Conservation (phyloP, 2,113 vertebrate genomes). For the Apaloderma vittatum region DNA sequence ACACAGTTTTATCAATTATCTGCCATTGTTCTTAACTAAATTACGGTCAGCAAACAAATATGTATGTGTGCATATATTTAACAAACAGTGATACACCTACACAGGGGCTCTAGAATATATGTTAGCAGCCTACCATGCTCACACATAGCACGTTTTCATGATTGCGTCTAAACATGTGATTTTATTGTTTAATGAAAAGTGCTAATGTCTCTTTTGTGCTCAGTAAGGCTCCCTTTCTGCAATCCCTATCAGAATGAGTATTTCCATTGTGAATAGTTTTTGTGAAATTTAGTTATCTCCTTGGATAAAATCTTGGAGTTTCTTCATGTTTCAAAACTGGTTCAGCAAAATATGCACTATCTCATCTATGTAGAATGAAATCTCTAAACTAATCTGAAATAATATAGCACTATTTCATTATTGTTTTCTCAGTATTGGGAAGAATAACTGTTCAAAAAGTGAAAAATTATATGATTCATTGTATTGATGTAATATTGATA, state of each 20-base stretch:
- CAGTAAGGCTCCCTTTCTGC: not conserved
- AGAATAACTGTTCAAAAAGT: not conserved
- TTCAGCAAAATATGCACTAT: not conserved
- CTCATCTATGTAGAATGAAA: not conserved
- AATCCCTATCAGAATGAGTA: not conserved
- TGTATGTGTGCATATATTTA: not conserved
- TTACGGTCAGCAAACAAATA: not conserved
- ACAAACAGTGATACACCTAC: not conserved
- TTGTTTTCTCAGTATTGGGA: not conserved
- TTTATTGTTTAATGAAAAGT: conserved; percentile 1
- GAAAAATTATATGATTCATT: not conserved
- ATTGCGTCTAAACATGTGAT: not conserved
- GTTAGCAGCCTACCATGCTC: not conserved
- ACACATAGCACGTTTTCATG: not conserved
- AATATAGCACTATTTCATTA: not conserved
- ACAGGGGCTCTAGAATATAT: not conserved
- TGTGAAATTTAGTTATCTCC: not conserved
- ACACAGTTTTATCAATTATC: not conserved
- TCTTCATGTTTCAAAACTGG: not conserved
- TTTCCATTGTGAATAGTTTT: not conserved
- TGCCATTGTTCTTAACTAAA: not conserved
- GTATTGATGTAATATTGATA: not conserved
- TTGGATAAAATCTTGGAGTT: rapidly evolving
- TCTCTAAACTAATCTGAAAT: not conserved
- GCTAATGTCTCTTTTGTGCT: not conserved